These are phyloP conservation scores for Passerculus sandwichensis DNA, from an alignment of 2,797 vertebrate species.

Conservation along the genomic window DNA sequence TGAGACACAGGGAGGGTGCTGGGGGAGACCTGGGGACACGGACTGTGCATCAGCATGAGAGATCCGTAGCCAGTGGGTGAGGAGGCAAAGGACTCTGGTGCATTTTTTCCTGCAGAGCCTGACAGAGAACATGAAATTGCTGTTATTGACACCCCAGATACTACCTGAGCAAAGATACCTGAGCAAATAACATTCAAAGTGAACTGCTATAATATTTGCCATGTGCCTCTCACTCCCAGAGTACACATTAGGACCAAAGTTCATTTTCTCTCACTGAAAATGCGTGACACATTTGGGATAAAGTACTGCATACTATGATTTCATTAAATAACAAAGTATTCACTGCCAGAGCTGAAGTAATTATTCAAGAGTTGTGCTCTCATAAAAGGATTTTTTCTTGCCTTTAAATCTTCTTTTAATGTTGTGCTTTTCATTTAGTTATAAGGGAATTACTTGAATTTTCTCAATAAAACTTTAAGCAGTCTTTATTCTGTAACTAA, in stretches of 20 bases:
- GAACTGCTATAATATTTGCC: not conserved
- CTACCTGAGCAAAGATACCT: not conserved
- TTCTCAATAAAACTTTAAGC: conserved; percentile 10
- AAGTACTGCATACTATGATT: not conserved
- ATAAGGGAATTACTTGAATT: conserved; percentile 10
- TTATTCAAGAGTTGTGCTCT: not conserved
- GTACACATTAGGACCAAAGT: not conserved
- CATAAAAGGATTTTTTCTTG: not conserved
- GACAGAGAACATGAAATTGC: not conserved
- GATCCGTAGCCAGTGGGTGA: rapidly evolving
- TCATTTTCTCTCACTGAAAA: conserved; percentile 29
- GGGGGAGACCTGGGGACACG: not conserved
- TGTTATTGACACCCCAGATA: not conserved
- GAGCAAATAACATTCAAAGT: conserved; percentile 1
- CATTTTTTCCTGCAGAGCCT: not conserved
- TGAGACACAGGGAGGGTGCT: not conserved
- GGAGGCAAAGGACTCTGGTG: not conserved
- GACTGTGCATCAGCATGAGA: too few species aligned
- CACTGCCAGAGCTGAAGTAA: not conserved
- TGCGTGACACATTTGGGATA: not conserved
- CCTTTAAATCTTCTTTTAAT: conserved; percentile 39
- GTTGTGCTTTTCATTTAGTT: not conserved
- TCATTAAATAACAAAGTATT: conserved; percentile 30
- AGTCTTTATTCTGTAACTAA: conserved; percentile 7
- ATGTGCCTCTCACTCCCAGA: not conserved